Conservation (phyloP, 2,888 invertebrate species). For the Andrena trimmerana region DNA sequence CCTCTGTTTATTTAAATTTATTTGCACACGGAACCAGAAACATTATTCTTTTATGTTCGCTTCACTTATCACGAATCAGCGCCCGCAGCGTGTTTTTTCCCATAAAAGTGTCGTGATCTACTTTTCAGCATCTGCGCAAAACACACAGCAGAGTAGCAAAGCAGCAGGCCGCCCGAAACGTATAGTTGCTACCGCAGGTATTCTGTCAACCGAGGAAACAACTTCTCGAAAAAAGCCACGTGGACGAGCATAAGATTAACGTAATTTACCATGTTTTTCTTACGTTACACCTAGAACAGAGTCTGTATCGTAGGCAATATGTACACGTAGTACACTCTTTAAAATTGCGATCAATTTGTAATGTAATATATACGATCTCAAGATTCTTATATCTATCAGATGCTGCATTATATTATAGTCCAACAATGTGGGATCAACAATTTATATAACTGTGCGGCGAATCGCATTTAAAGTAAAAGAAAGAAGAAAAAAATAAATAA, state of each 20-base stretch:
- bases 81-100: neutral
- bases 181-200: slow-evolving; percentile 71
- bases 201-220: slow-evolving; percentile 76
- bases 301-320: slow-evolving; percentile 80
- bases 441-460: slow-evolving; percentile 71
- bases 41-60: neutral
- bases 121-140: slow-evolving; percentile 74
- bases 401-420: slow-evolving; percentile 75
- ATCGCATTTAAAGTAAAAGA: slow-evolving; percentile 64
- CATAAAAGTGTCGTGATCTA: slow-evolving; percentile 3
- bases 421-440: slow-evolving; percentile 75
- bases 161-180: slow-evolving; percentile 81
- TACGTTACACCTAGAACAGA: slow-evolving; percentile 74
- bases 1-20: neutral
- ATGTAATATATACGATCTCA: slow-evolving; percentile 75
- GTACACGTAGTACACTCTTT: slow-evolving; percentile 75
- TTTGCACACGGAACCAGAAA: neutral
- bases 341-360: slow-evolving; percentile 71
- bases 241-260: slow-evolving; percentile 80
- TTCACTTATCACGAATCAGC: neutral
- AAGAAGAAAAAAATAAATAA: neutral
- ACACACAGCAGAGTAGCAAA: slow-evolving; percentile 75
- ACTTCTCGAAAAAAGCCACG: slow-evolving; percentile 82
- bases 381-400: slow-evolving; percentile 73
- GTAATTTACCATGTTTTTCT: slow-evolving; percentile 61